Percentiles rank a stretch among this genome's conserved stretches.
These are phyloP conservation scores for Lepidotrigona ventralis DNA, from an alignment of 1,140 invertebrate genomes.

Conservation along the genomic window DNA sequence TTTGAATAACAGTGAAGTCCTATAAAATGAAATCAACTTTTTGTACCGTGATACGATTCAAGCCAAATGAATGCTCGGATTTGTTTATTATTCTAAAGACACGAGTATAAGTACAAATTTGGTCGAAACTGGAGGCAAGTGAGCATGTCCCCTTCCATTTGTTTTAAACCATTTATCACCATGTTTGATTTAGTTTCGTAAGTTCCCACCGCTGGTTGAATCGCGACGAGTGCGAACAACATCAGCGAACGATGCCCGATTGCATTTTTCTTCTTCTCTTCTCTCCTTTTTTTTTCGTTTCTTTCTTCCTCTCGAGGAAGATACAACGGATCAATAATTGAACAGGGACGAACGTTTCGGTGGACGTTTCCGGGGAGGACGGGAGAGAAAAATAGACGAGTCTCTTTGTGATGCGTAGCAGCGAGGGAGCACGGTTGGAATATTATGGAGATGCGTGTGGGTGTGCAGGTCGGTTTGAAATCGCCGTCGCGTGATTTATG, in stretches of 20 bases:
- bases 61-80: no score
- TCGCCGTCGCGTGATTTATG: slow-evolving; percentile 25
- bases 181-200: no score
- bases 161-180: no score
- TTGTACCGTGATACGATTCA: no score
- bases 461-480: background rate
- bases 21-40: no score
- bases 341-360: background rate
- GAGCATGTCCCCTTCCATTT: no score
- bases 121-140: no score
- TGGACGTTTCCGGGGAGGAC: background rate
- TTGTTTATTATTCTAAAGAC: no score
- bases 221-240: background rate
- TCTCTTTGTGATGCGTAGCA: background rate
- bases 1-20: no score
- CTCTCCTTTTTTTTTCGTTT: background rate
- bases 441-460: background rate
- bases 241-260: background rate
- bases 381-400: background rate
- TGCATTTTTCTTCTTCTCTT: background rate
- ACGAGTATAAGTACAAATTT: no score
- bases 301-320: background rate
- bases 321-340: slow-evolving; percentile 9
- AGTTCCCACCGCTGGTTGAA: background rate
- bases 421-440: background rate